Evolutionary conservation across 2,797 vertebrate genomes (phyloP).

Genomic region (Erpetoichthys calabaricus): DNA sequence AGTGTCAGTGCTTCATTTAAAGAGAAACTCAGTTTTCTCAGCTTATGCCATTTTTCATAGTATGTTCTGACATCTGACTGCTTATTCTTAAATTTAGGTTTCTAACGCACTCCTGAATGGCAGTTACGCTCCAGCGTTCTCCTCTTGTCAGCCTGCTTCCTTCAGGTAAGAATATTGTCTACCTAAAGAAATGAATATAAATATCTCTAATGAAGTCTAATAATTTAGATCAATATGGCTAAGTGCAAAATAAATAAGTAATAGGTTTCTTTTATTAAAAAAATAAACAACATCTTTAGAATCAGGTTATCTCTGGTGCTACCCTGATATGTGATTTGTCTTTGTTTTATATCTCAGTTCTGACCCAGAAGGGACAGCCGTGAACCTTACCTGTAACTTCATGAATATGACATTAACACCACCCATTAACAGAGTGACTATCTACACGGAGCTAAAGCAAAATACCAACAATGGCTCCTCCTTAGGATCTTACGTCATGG

Average conservation of each 20-base stretch:
- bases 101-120: neutral
- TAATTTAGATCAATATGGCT: too few species aligned
- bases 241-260: too few species aligned
- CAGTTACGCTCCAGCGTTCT: neutral
- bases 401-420: neutral
- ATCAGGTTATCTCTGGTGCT: too few species aligned
- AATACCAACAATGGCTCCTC: neutral
- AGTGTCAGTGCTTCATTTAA: too few species aligned
- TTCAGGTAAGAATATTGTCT: conserved; percentile 3
- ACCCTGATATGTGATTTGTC: too few species aligned
- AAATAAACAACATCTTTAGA: too few species aligned
- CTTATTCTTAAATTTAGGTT: conserved; percentile 3
- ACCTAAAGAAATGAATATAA: neutral
- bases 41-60: too few species aligned
- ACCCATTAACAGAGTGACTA: neutral
- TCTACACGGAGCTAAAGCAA: conserved; percentile 4
- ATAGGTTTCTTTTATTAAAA: too few species aligned
- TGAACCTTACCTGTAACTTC: conserved; percentile 1
- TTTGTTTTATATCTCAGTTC: neutral
- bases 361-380: neutral
- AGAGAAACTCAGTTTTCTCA: too few species aligned
- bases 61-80: too few species aligned
- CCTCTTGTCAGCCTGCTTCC: neutral
- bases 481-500: conserved; percentile 5
- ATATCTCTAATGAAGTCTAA: too few species aligned